Evolutionary conservation across 2,113 vertebrate species (phyloP), one percentile per base, ranked within the genome.

Genomic region (Monarcha castaneiventris): DNA sequence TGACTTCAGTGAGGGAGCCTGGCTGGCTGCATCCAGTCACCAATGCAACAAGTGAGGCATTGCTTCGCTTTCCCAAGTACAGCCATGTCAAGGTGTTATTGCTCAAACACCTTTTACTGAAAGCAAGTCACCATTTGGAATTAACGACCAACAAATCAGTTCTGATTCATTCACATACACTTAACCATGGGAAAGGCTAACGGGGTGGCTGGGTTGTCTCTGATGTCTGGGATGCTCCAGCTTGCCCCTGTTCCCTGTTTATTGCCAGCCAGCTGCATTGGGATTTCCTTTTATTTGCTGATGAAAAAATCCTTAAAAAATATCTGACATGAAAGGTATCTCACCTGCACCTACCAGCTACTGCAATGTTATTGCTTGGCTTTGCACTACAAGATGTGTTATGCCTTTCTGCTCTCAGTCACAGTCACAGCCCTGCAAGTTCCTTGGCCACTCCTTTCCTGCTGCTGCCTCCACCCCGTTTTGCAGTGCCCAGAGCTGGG

Each of bases 401-500:
- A 21, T 0, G 0, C 6, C 16, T 55, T 54, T 75, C 48, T 37
- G 25, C 2, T 10, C 64, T 41, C 1, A 3, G 52, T 41, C 37
- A 23, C 2, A 5, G 33, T 16, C 46, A 13, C n/a, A 48, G 76
- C 16, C 30, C 56, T 13, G 18, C 7, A 2, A 29, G 37, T 30
- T 39, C 61, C 23, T 48, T 10, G 58, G 27, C 52, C 3, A 3
- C 29, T 69, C 39, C 19, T 7, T 69, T 59, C 51, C 51, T 46
- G 27, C 49, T 46, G 0, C 35, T 0, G 0, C 43, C 37, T 63
- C 62, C 29, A 22, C 51, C 44, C 27, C 0, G 0, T 7, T 56
- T 8, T 51, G 37, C 6, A 1, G 25, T 68, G 32, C 22, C 25
- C 35, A 6, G 54, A 10, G 16, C 8, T 11, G 41, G 43, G 52